phyloP scores from a whole-genome alignment of 2,797 vertebrate genomes.

The Pseudomugil tenellus region DNA sequence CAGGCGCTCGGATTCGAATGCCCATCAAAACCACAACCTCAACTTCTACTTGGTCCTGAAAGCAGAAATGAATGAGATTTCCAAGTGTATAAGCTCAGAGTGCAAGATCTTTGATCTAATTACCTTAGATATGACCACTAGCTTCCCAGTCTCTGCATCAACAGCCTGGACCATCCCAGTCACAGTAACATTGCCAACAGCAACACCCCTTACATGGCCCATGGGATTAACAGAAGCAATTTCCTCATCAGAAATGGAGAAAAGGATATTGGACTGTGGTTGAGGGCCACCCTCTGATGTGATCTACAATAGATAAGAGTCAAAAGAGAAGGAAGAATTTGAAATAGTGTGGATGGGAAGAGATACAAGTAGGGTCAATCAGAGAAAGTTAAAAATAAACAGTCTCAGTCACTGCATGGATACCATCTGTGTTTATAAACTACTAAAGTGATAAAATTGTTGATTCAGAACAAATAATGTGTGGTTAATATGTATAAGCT shows the following conservation, averaged over 20 bases:
- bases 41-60: slow-evolving; percentile 92
- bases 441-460: slow-evolving; percentile 22
- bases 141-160: slow-evolving; percentile 91
- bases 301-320: slow-evolving; percentile 80
- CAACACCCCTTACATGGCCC: slow-evolving; percentile 86
- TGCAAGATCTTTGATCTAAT: neutral
- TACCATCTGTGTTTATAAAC: neutral
- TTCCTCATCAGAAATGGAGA: slow-evolving; percentile 84
- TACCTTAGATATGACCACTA: slow-evolving; percentile 89
- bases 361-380: neutral
- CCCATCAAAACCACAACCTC: slow-evolving; percentile 90
- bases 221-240: slow-evolving; percentile 84
- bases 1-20: slow-evolving; percentile 90
- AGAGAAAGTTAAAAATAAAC: too few relatives aligned
- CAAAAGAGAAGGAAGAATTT: slow-evolving; percentile 4
- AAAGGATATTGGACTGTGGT: slow-evolving; percentile 94
- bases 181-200: slow-evolving; percentile 87
- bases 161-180: slow-evolving; percentile 91
- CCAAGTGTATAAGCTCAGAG: neutral
- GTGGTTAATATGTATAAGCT: slow-evolving; percentile 3
- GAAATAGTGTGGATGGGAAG: neutral
- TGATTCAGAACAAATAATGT: slow-evolving; percentile 23
- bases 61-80: slow-evolving; percentile 36
- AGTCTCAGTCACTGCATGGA: too few relatives aligned
- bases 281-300: slow-evolving; percentile 96